Conservation (phyloP, 2,113 vertebrate species). For the Puma concolor region DNA sequence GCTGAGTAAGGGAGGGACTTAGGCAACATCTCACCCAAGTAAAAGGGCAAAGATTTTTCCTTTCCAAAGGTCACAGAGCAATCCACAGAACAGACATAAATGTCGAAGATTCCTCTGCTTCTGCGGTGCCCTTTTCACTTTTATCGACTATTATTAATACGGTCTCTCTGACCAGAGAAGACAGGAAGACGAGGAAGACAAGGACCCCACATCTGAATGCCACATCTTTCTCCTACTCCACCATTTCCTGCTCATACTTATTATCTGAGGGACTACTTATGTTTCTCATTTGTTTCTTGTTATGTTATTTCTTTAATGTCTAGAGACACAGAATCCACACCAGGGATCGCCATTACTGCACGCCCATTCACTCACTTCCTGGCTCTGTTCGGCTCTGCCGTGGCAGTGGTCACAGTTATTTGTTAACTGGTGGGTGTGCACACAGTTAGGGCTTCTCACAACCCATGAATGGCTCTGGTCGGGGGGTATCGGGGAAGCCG, state of each 20-base stretch:
- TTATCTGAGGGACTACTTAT: background rate
- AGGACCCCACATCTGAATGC: background rate
- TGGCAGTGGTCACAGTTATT: background rate
- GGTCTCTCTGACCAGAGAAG: background rate
- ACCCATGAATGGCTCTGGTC: conserved; percentile 6
- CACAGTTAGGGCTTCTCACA: conserved; percentile 1
- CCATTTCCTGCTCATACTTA: background rate
- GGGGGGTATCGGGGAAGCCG: background rate
- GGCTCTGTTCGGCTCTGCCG: background rate
- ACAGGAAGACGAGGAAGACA: background rate
- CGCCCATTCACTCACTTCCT: background rate
- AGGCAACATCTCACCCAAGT: background rate
- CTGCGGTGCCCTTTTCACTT: background rate
- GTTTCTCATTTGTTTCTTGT: background rate
- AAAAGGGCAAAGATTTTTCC: background rate
- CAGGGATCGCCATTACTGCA: background rate
- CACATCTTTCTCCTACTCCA: background rate
- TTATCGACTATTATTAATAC: background rate
- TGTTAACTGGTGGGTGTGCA: background rate
- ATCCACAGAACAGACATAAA: background rate
- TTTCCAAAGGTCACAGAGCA: background rate
- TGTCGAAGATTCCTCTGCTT: background rate
- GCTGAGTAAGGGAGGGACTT: background rate
- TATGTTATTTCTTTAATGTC: background rate
- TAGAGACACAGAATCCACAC: background rate